Evolutionary conservation across 2,797 vertebrate genomes (phyloP), one percentile per base, ranked within the genome.

Genomic region (Enteromius argenteus): DNA sequence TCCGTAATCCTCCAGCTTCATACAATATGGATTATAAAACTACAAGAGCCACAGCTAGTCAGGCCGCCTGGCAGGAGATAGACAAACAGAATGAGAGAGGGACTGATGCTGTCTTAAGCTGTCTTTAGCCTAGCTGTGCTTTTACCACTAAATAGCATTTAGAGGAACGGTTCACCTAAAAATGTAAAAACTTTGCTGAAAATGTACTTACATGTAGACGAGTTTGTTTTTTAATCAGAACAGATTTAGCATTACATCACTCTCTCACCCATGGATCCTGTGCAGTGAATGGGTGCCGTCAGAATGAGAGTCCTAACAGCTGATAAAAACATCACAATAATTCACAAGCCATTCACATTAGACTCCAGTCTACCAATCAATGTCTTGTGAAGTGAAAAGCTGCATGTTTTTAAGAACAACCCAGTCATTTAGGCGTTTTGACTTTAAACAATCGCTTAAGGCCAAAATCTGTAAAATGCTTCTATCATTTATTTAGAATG

Each of bases 11-110:
- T 84, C 62, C n/a, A 62, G 75, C 83, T 86, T 90, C 85, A 87
- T 88, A 80, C 85, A 87, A 87, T 87, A 87, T 87, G 88, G 87
- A 90, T 90, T 89, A 88, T 74, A 88, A 83, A 85, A 78, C 84
- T 85, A 84, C 51, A 64, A 51, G 39, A 74, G 44, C 79, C 74
- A 74, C 32, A 80, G 49, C 68, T 85, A 83, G 79, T 66, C 80
- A 84, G 84, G 19, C 71, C 21, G 32, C 23, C 62, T 71, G 39
- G 42, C 58, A 72, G 35, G 35, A 80, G 58, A 72, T 23, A 84
- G 46, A 49, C 39, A 62, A 8, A 69, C 27, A 73, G n/a, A 83
- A n/a, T 30, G 44, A 74, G 37, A 72, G 39, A 60, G 14, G 15
- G 19, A 35, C 35, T 42, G 53, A 84, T 72, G 66, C 5, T 42